phyloP scores from a whole-genome alignment of 2,113 vertebrate genomes.

The Oceanites oceanicus region DNA sequence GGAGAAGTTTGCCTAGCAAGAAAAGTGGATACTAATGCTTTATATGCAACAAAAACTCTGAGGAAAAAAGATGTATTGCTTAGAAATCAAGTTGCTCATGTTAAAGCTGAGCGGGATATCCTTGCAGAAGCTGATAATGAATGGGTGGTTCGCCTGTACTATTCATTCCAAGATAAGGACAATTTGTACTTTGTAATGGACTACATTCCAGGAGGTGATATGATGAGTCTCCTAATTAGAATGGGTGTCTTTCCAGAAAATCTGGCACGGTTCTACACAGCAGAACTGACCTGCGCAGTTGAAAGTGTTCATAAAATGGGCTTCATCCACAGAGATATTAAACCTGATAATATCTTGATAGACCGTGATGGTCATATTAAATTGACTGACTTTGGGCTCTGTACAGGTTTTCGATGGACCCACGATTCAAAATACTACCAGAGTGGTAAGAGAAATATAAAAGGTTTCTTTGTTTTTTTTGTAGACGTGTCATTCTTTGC shows the following conservation, averaged over 20 bases:
- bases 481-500: background rate
- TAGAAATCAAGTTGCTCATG: constrained; percentile 97
- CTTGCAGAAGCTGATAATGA: constrained; percentile 98
- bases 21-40: constrained; percentile 93
- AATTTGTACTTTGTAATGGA: constrained; percentile 99
- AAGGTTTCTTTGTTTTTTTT: background rate
- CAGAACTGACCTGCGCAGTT: constrained; percentile 94
- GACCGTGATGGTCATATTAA: constrained; percentile 98
- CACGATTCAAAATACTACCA: constrained; percentile 99
- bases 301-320: constrained; percentile 99
- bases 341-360: constrained; percentile 98
- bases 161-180: constrained; percentile 98
- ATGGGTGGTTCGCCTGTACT: constrained; percentile 98
- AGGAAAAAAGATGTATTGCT: constrained; percentile 97
- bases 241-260: constrained; percentile 96
- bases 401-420: constrained; percentile 98
- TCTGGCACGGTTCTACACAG: constrained; percentile 96
- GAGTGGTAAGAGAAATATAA: constrained; percentile 84
- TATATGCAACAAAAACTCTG: constrained; percentile 99
- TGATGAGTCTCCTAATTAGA: constrained; percentile 98
- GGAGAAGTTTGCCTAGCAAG: constrained; percentile 95
- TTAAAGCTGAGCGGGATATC: constrained; percentile 98
- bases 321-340: constrained; percentile 99
- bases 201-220: constrained; percentile 99
- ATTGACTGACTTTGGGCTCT: constrained; percentile 96